Conservation (phyloP, 2,113 vertebrate genomes). For the Otus sunia region DNA sequence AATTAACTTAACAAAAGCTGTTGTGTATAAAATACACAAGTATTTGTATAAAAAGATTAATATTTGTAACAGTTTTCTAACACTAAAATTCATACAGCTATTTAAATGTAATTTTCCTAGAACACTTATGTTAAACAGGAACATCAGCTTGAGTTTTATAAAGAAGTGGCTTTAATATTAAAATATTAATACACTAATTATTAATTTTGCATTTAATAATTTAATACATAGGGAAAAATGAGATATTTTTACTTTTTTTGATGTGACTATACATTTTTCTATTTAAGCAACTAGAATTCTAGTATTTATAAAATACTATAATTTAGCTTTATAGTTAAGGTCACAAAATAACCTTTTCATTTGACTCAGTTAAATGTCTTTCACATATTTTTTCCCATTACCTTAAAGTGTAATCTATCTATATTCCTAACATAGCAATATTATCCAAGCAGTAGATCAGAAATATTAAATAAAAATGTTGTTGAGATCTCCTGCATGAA, state of each 20-base stretch:
- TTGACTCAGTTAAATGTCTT: not conserved
- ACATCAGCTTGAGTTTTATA: not conserved
- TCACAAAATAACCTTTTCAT: not conserved
- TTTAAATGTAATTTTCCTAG: not conserved
- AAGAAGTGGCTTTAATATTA: not conserved
- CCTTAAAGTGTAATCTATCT: not conserved
- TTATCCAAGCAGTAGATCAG: not conserved
- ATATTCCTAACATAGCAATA: not conserved
- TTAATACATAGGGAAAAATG: not conserved
- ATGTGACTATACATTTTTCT: not conserved
- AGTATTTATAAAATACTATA: not conserved
- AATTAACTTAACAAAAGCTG: not conserved
- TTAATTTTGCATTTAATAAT: not conserved
- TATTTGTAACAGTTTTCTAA: not conserved
- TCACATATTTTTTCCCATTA: not conserved
- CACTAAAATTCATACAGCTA: not conserved
- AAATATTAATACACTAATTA: not conserved
- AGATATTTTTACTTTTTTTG: not conserved
- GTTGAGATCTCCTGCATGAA: not conserved
- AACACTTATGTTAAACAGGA: not conserved
- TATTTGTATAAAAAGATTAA: not conserved
- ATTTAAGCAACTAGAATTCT: not conserved
- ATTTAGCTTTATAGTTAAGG: not conserved
- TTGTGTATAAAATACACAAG: not conserved
- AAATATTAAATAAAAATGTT: not conserved